phyloP scores from a whole-genome alignment of 2,113 vertebrate species.

The Melanostigma gelatinosum region DNA sequence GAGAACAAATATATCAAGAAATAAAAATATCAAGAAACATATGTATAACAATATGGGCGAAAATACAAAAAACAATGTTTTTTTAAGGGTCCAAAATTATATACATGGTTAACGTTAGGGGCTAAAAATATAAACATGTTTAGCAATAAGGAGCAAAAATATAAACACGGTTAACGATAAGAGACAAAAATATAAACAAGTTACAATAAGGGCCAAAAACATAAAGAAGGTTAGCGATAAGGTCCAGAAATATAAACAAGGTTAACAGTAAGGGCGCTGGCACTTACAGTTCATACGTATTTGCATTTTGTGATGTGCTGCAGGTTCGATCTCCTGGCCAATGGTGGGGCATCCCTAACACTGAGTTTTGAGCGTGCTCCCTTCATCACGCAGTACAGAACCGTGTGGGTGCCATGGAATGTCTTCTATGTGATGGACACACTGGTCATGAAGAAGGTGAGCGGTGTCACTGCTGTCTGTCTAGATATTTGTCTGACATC shows the following conservation, averaged over 20 bases:
- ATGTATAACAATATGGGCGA: background rate
- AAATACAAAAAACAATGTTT: background rate
- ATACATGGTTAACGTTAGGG: background rate
- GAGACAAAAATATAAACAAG: background rate
- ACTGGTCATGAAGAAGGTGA: conserved; percentile 94
- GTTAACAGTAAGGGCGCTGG: background rate
- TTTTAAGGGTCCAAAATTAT: background rate
- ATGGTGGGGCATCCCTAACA: conserved; percentile 94
- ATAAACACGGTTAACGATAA: background rate
- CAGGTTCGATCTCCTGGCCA: conserved; percentile 97
- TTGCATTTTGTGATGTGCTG: background rate
- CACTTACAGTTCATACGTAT: background rate
- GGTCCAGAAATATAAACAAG: background rate
- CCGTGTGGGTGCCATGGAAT: conserved; percentile 97
- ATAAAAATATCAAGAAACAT: background rate
- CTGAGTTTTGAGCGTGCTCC: conserved; percentile 94
- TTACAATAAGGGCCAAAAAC: background rate
- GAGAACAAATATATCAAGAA: background rate
- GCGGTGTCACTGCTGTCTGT: background rate
- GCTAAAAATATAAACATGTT: background rate
- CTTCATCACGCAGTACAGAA: conserved; percentile 95
- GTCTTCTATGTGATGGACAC: conserved; percentile 99
- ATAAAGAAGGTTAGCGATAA: background rate
- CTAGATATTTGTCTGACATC: background rate
- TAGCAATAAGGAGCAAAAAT: background rate